A percentile compares a stretch with the other conserved stretches of the same genome.
Evolutionary conservation across 2,113 vertebrate species (phyloP).

Genomic region (Aleadryas rufinucha): DNA sequence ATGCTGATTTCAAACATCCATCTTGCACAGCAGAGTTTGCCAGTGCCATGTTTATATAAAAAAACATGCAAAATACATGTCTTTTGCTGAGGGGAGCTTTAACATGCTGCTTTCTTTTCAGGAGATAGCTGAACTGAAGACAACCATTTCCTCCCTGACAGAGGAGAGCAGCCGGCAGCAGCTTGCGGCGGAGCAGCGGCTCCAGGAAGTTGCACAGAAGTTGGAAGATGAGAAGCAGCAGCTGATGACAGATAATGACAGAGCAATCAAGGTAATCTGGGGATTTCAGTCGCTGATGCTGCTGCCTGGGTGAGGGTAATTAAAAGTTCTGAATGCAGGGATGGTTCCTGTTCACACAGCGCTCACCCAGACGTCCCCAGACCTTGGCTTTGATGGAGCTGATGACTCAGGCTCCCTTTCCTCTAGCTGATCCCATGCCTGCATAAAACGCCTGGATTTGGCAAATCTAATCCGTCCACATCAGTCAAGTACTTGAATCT

Average conservation of each 20-base stretch:
- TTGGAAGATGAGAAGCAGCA: constrained; percentile 84
- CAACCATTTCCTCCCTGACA: constrained; percentile 73
- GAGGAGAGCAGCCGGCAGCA: constrained; percentile 80
- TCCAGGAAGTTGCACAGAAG: constrained; percentile 73
- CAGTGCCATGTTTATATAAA: constrained; percentile 25
- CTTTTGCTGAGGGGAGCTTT: constrained; percentile 6
- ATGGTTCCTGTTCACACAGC: constrained; percentile 19
- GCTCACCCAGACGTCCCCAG: constrained; percentile 1
- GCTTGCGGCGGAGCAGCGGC: constrained; percentile 71
- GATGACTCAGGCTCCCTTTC: constrained; percentile 49
- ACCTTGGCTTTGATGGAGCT: constrained; percentile 36
- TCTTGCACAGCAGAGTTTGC: constrained; percentile 22
- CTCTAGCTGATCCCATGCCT: neutral
- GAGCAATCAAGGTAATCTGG: constrained; percentile 82
- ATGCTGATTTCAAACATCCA: constrained; percentile 42
- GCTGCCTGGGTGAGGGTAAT: constrained; percentile 58
- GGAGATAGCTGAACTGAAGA: constrained; percentile 85
- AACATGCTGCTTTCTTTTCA: constrained; percentile 69
- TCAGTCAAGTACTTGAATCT: constrained; percentile 27
- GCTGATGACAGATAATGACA: constrained; percentile 77
- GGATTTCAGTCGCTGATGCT: constrained; percentile 58
- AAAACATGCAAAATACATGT: constrained; percentile 35
- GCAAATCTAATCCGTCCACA: constrained; percentile 3
- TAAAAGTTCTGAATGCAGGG: constrained; percentile 57
- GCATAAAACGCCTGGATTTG: neutral